Conservation (phyloP, 2,113 vertebrate genomes). For the Lepisosteus osseus region DNA sequence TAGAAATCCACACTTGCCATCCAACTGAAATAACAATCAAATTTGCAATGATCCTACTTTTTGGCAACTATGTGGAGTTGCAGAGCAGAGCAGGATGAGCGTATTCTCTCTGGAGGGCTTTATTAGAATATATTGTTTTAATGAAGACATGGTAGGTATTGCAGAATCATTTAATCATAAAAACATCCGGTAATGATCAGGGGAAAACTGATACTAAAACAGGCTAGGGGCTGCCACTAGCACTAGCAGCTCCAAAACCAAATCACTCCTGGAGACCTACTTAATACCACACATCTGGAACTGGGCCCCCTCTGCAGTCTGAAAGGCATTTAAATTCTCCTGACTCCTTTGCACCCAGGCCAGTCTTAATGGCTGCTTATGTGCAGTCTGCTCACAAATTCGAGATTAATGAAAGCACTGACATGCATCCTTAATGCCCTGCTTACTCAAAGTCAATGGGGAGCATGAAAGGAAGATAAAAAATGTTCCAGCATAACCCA, state of each 20-base stretch:
- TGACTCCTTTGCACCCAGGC: conserved; percentile 8
- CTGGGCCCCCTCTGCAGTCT: neutral
- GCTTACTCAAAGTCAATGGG: neutral
- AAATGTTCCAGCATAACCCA: neutral
- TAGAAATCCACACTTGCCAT: neutral
- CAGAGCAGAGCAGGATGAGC: too few relatives aligned
- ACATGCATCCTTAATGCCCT: conserved; percentile 10
- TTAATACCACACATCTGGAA: conserved; percentile 14
- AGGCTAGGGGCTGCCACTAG: too few relatives aligned
- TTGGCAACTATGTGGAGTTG: too few relatives aligned
- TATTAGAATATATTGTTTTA: too few relatives aligned
- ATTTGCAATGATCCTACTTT: too few relatives aligned
- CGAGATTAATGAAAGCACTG: neutral
- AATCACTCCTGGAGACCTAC: neutral
- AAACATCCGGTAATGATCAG: too few relatives aligned
- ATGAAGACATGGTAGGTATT: too few relatives aligned
- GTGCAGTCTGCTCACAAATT: neutral
- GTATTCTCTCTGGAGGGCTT: too few relatives aligned
- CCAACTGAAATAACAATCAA: neutral
- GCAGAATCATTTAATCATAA: too few relatives aligned
- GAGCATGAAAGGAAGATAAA: neutral
- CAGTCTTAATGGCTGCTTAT: conserved; percentile 11
- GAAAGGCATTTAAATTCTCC: conserved; percentile 16
- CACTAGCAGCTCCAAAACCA: too few relatives aligned
- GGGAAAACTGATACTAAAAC: too few relatives aligned